phyloP scores from a whole-genome alignment of 2,797 vertebrate genomes.

The Chaenodraco wilsoni region DNA sequence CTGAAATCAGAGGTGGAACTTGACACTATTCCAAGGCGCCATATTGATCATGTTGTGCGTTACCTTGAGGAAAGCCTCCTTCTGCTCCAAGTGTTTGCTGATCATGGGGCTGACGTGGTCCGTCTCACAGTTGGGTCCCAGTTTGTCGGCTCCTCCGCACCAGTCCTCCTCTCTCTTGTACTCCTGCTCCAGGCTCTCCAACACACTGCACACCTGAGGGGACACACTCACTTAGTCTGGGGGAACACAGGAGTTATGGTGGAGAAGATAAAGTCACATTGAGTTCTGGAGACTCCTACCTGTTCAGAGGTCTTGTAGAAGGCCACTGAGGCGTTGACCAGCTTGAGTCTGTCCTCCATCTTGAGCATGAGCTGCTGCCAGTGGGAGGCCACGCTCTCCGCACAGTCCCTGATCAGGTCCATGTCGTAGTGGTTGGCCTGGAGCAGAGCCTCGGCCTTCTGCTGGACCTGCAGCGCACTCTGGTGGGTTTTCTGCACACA shows the following conservation, averaged over 20 bases:
- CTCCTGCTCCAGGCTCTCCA: slow-evolving; percentile 98
- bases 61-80: slow-evolving; percentile 96
- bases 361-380: slow-evolving; percentile 99
- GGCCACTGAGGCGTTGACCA: slow-evolving; percentile 98
- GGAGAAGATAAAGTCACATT: background rate
- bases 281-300: slow-evolving; percentile 64
- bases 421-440: slow-evolving; percentile 98
- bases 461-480: slow-evolving; percentile 96
- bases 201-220: slow-evolving; percentile 90
- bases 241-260: background rate
- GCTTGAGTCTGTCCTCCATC: slow-evolving; percentile 98
- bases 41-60: background rate
- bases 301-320: slow-evolving; percentile 99
- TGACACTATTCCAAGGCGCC: background rate
- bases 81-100: slow-evolving; percentile 98
- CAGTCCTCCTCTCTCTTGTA: slow-evolving; percentile 99
- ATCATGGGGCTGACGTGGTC: slow-evolving; percentile 99
- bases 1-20: slow-evolving; percentile 5
- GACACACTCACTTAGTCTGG: background rate
- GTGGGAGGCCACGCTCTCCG: slow-evolving; percentile 93
- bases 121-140: slow-evolving; percentile 96
- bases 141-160: slow-evolving; percentile 97
- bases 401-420: slow-evolving; percentile 98
- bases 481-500: slow-evolving; percentile 90
- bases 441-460: slow-evolving; percentile 96